Conservation (phyloP, 2,113 vertebrate species). For the Pseudopipra pipra region DNA sequence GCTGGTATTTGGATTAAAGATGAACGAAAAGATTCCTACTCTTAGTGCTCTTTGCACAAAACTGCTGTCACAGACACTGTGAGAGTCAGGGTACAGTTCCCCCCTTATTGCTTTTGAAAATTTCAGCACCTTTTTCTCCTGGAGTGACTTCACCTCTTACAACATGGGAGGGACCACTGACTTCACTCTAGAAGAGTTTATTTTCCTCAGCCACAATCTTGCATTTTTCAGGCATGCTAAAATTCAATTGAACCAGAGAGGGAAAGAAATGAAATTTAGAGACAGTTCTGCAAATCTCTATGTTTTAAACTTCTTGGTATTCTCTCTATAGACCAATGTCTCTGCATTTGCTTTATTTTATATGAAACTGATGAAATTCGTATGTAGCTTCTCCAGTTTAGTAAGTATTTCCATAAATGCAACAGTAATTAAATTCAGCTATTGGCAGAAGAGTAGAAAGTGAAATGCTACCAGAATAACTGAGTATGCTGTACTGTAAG, state of each 20-base stretch:
- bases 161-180: background rate
- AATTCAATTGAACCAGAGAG: background rate
- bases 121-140: background rate
- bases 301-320: background rate
- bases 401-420: constrained; percentile 61
- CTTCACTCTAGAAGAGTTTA: background rate
- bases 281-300: background rate
- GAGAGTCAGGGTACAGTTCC: background rate
- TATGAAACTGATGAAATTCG: background rate
- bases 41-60: background rate
- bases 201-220: background rate
- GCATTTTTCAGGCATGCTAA: background rate
- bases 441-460: constrained; percentile 33
- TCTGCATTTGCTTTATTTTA: background rate
- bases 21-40: background rate
- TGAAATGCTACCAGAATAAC: constrained; percentile 12
- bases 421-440: constrained; percentile 45
- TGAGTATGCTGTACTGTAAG: background rate
- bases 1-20: background rate
- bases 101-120: background rate
- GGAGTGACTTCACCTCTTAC: background rate
- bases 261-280: background rate
- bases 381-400: constrained; percentile 10
- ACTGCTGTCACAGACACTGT: background rate
- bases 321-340: background rate